Evolutionary conservation across 2,888 invertebrate species (phyloP), one percentile per base, ranked within the genome.

Genomic region (Eupithecia dodoneata): DNA sequence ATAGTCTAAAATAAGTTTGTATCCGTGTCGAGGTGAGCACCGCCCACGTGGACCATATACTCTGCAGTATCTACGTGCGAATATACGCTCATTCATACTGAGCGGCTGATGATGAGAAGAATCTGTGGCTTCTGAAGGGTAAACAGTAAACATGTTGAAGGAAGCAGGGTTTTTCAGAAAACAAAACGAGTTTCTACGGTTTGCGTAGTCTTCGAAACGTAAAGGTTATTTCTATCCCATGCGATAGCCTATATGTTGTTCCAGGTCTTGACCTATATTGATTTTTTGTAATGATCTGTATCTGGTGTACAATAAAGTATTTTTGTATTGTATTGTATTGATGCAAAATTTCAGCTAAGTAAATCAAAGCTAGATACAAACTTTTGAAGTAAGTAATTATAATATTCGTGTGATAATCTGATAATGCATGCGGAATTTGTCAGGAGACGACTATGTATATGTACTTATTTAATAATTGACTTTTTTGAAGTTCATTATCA

Each of bases 21-120:
- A 88, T 85, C 82, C 78, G 84, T 85, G 82, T 83, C 88, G 87
- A 88, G 88, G 88, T 87, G 85, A 87, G 81, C 44, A 41, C 73
- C 72, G 73, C 75, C 73, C 66, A 78, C 78, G 75, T 44, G 15
- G 44, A 9, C 42, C 10, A 30, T 47, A 7, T 47, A 52, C 52
- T 6, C 63, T 30, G 63, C 30, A 59, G 15, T 18, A 18, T n/a
- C 63, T 63, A 63, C 30, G 63, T 63, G 30, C 30, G 63, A 63
- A 63, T 63, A 30, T 63, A 63, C 30, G 30, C 63, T 63, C 63
- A 63, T 63, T 63, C 63, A 30, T 59, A 63, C 30, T 12, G 12
- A 63, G 12, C 30, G 30, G 30, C 30, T 63, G 63, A 0, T 18
- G 63, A 3, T 9, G 9, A 18, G 12, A 30, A 30, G 63, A 63